Percentiles rank a stretch among this genome's conserved stretches.
Evolutionary conservation across 2,888 invertebrate species (phyloP).

Genomic region (Zaprionus lineosus): DNA sequence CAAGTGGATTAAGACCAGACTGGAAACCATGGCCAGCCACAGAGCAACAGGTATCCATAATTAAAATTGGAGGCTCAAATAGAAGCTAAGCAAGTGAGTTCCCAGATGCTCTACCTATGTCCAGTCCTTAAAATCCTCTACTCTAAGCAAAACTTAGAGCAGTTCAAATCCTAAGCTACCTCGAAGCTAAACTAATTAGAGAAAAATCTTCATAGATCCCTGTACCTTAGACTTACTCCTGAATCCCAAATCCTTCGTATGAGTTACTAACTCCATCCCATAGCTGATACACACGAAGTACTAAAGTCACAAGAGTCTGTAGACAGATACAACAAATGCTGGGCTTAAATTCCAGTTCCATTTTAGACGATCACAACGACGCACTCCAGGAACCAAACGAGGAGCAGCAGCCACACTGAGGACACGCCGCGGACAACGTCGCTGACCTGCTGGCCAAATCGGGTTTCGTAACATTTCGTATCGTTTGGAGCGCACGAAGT

Average conservation of each 20-base stretch:
- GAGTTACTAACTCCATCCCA: no score
- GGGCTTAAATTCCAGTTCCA: slow-evolving; percentile 67
- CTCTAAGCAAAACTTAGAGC: no score
- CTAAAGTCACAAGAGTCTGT: no score
- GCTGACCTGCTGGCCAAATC: slow-evolving; percentile 52
- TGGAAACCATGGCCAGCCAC: slow-evolving; percentile 7
- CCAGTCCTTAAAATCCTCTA: no score
- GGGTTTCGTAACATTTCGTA: slow-evolving; percentile 51
- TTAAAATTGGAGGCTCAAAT: slow-evolving; percentile 56
- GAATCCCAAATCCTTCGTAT: no score
- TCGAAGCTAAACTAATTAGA: no score
- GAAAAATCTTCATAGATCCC: no score
- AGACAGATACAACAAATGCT: slow-evolving; percentile 37
- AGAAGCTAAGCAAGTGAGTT: not conserved
- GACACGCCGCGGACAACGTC: slow-evolving; percentile 15
- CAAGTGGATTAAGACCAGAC: slow-evolving; percentile 69
- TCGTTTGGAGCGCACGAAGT: slow-evolving; percentile 11
- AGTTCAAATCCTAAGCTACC: no score
- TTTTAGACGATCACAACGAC: slow-evolving; percentile 48
- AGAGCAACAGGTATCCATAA: slow-evolving; percentile 50
- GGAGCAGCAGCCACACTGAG: not conserved
- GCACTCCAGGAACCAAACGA: slow-evolving; percentile 4
- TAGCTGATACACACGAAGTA: no score
- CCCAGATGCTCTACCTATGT: not conserved
- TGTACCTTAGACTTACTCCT: no score